phyloP scores from a whole-genome alignment of 2,113 vertebrate species.

The Parotia lawesii region DNA sequence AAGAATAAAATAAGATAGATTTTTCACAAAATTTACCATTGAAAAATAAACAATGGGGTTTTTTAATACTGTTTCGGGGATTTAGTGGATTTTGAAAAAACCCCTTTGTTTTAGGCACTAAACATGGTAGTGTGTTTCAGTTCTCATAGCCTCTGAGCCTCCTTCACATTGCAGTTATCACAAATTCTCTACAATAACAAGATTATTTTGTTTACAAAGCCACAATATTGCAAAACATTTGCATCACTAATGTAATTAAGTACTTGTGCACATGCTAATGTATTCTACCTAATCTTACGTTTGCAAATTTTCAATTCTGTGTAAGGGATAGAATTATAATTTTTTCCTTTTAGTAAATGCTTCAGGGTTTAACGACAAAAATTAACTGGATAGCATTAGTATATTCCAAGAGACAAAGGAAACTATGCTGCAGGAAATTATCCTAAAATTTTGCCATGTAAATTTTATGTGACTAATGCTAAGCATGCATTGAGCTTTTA shows the following conservation, averaged over 20 bases:
- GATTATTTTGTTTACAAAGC: slow-evolving; percentile 71
- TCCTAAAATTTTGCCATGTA: background rate
- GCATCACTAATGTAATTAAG: slow-evolving; percentile 76
- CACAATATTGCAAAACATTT: slow-evolving; percentile 69
- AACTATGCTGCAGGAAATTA: slow-evolving; percentile 5
- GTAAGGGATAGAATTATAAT: slow-evolving; percentile 34
- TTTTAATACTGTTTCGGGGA: background rate
- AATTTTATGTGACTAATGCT: background rate
- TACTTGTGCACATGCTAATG: slow-evolving; percentile 61
- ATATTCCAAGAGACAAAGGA: slow-evolving; percentile 25
- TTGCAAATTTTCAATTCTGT: slow-evolving; percentile 52
- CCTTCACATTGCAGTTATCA: slow-evolving; percentile 41
- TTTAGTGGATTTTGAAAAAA: slow-evolving; percentile 31
- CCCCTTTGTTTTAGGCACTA: background rate
- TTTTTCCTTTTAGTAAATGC: slow-evolving; percentile 39
- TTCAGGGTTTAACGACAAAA: slow-evolving; percentile 35
- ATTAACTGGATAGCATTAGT: slow-evolving; percentile 14
- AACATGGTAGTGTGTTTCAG: background rate
- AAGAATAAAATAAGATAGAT: background rate
- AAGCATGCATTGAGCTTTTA: background rate
- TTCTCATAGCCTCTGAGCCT: slow-evolving; percentile 55
- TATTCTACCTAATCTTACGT: slow-evolving; percentile 62
- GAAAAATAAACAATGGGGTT: background rate
- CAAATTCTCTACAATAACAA: slow-evolving; percentile 68
- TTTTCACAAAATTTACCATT: background rate